Evolutionary conservation across 2,888 invertebrate genomes (phyloP).

Genomic region (Dasysyrphus tricinctus): DNA sequence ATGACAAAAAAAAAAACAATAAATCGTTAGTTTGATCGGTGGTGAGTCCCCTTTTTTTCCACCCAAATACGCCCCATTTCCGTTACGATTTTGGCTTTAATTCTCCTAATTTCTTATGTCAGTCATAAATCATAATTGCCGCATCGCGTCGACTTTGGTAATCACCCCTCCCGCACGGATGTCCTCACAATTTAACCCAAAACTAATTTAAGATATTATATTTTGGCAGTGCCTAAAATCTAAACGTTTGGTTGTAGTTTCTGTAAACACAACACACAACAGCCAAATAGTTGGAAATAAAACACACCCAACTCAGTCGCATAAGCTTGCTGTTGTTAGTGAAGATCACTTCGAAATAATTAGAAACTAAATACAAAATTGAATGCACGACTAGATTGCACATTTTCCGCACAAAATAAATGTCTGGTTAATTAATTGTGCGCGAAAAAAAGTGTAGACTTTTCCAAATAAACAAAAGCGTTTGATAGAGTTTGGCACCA

Average conservation of each 20-base stretch:
- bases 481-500: too few relatives aligned
- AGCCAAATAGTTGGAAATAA: background rate
- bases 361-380: too few relatives aligned
- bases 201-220: conserved; percentile 24
- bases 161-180: background rate
- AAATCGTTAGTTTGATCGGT: conserved; percentile 24
- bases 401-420: too few relatives aligned
- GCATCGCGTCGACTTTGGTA: background rate
- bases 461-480: too few relatives aligned
- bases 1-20: conserved; percentile 13
- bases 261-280: background rate
- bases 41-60: conserved; percentile 5
- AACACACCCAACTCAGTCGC: background rate
- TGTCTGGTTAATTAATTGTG: too few relatives aligned
- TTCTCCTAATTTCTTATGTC: conserved; percentile 61
- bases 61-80: conserved; percentile 48
- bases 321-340: background rate
- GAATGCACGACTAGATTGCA: too few relatives aligned
- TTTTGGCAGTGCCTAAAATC: conserved; percentile 39
- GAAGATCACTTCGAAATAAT: background rate
- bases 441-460: too few relatives aligned
- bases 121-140: conserved; percentile 68
- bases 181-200: conserved; percentile 20
- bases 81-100: conserved; percentile 58
- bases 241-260: background rate